Evolutionary conservation across 1,140 invertebrate species (phyloP), one percentile per base, ranked within the genome.

Genomic region (Drosophila sturtevanti): DNA sequence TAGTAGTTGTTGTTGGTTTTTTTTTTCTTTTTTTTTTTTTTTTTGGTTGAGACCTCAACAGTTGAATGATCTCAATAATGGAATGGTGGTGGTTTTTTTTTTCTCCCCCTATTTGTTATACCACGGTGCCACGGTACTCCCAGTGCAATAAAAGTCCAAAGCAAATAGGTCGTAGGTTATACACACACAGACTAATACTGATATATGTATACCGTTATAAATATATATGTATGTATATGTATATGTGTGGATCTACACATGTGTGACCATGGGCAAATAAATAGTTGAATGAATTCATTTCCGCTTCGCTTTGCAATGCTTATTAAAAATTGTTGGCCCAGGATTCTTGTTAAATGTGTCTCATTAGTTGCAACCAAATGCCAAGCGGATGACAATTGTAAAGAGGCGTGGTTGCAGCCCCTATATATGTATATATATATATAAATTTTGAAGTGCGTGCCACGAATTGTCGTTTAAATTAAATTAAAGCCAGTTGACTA

Each of bases 391-490:
- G 41, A 48, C 41, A 48, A 48, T 48, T 48, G 37, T 14, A 4
- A 48, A 16, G 34, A 55, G 74, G 75, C 75, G 66, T 70, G 77
- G 58, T 38, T 31, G n/a, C 52, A 35, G 35, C 56, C 48, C 62
- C 61, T 68, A 65, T 24, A 21, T 68, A 58, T 27, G 14, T 58
- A 41, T 73, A 68, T 64, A 76, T 76, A 56, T 73, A 80, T 72
- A 35, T 24, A 85, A 58, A 69, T 71, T 70, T 63, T 63, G 69
- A 73, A 81, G 77, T 75, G 75, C 78, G 80, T 82, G 79, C 71
- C 72, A 75, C 76, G 82, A 86, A 89, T 86, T 82, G 82, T 77
- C 84, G 79, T 87, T 87, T 82, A 87, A 86, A 87, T 87, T 87
- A 87, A 87, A 87, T 87, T 82, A 89, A 81, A 79, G 79, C 68